Percentiles rank a stretch among this genome's conserved stretches.
These are phyloP conservation scores for Tympanoctomys barrerae DNA, from an alignment of 2,797 vertebrate species.

Conservation along the genomic window DNA sequence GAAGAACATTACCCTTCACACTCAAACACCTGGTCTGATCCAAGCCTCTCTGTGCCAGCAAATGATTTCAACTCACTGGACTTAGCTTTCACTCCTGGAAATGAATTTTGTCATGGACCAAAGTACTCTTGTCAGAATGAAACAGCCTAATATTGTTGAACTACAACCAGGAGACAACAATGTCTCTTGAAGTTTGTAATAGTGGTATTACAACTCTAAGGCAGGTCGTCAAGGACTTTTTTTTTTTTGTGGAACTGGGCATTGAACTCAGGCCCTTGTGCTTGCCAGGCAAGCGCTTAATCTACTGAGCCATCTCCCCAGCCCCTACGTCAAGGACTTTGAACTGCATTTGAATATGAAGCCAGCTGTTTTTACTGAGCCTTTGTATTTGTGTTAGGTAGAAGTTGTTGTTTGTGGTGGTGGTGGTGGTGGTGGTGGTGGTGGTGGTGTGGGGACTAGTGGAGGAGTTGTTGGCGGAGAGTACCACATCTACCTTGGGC, in stretches of 20 bases:
- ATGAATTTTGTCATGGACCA: neutral
- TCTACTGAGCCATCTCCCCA: too few species aligned
- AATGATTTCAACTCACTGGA: conserved; percentile 26
- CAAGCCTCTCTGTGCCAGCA: neutral
- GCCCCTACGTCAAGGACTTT: neutral
- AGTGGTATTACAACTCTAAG: neutral
- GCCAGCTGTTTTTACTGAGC: neutral
- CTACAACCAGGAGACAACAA: neutral
- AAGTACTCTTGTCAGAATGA: neutral
- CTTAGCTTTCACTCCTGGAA: conserved; percentile 24
- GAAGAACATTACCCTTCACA: neutral
- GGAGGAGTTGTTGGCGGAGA: neutral
- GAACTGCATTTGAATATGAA: neutral
- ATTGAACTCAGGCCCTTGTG: too few species aligned
- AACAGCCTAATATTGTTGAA: neutral
- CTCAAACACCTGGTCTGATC: neutral
- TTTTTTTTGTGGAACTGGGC: too few species aligned
- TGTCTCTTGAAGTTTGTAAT: neutral
- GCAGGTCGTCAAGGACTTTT: neutral
- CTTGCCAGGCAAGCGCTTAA: too few species aligned
- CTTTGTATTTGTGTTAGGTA: neutral
- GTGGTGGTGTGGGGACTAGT: neutral
- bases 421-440: neutral
- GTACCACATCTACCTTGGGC: neutral
- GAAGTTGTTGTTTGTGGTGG: neutral